Conservation (phyloP, 2,888 invertebrate species). For the Plutella xylostella region DNA sequence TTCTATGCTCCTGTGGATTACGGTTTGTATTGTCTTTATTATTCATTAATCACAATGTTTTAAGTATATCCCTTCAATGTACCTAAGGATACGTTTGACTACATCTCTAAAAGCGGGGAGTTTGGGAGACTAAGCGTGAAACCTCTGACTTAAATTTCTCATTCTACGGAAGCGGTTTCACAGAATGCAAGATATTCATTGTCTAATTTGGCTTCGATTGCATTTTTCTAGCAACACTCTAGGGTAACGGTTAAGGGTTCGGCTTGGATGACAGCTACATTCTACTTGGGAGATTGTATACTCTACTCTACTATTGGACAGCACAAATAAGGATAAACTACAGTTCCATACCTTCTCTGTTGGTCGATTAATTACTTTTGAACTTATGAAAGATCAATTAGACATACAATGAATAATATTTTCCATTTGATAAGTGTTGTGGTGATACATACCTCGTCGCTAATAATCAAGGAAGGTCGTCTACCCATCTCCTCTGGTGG, state of each 20-base stretch:
- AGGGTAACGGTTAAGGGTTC: constrained; percentile 60
- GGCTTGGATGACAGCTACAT: constrained; percentile 48
- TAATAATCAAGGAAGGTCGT: constrained; percentile 90
- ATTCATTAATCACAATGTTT: not conserved
- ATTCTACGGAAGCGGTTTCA: constrained; percentile 20
- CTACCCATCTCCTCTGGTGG: constrained; percentile 89
- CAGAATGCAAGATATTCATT: constrained; percentile 53
- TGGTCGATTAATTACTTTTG: constrained; percentile 3
- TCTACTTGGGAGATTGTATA: constrained; percentile 31
- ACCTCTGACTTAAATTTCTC: constrained; percentile 36
- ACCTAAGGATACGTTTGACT: constrained; percentile 22
- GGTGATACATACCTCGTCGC: constrained; percentile 85
- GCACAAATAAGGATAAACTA: constrained; percentile 33
- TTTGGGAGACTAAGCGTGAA: constrained; percentile 47
- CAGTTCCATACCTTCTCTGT: too few species aligned
- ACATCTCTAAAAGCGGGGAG: constrained; percentile 49
- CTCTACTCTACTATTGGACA: constrained; percentile 30
- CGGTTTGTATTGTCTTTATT: constrained; percentile 18
- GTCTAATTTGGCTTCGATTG: not conserved
- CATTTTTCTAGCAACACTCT: constrained; percentile 15
- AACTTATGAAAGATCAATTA: not conserved
- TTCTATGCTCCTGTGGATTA: constrained; percentile 83
- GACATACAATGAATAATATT: not conserved
- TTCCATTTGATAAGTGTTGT: not conserved
- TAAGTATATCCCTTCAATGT: not conserved